These are phyloP conservation scores for Nesospiza acunhae DNA, from an alignment of 2,113 vertebrate species.

Conservation along the genomic window DNA sequence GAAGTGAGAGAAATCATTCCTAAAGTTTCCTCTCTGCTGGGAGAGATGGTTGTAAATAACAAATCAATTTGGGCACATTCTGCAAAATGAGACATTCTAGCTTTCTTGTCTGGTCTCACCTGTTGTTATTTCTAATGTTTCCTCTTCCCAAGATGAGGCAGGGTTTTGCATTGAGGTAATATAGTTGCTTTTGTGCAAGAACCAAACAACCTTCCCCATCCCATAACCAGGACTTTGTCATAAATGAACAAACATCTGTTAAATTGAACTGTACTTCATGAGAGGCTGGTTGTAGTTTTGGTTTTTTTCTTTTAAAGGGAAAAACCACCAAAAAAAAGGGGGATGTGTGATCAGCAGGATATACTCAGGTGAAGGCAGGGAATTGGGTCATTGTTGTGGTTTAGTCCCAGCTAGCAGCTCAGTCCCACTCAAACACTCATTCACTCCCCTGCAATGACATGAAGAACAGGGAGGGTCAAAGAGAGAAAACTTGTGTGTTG, in stretches of 20 bases:
- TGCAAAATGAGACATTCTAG: neutral
- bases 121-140: conserved; percentile 39
- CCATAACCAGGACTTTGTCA: neutral
- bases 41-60: neutral
- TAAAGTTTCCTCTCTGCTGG: neutral
- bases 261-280: neutral
- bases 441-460: neutral
- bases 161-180: neutral
- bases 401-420: neutral
- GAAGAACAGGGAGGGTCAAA: neutral
- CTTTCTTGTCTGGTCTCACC: conserved; percentile 37
- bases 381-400: neutral
- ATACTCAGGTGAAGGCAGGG: neutral
- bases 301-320: neutral
- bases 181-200: conserved; percentile 2
- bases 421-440: neutral
- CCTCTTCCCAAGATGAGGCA: neutral
- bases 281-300: neutral
- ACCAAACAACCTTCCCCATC: neutral
- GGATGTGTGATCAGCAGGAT: neutral
- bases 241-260: conserved; percentile 49
- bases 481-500: fast-evolving
- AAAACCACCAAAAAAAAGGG: neutral
- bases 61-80: neutral
- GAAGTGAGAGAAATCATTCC: neutral